Evolutionary conservation across 2,888 invertebrate species (phyloP).

Genomic region (Ornithoptera alexandrae): DNA sequence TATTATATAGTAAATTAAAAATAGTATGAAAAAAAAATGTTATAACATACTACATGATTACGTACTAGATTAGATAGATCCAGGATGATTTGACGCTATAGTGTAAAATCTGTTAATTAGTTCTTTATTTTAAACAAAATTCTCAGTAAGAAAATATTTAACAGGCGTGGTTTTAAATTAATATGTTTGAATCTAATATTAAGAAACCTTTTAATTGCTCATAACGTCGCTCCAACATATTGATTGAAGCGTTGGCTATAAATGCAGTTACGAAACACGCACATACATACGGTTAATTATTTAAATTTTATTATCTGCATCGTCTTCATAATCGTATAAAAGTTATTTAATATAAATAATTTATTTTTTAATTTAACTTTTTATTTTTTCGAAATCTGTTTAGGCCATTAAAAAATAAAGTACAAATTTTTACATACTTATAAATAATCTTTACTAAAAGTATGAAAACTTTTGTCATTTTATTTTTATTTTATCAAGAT

Average conservation of each 20-base stretch:
- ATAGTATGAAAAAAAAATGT: no score
- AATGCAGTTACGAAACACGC: constrained; percentile 14
- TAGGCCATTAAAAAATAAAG: background rate
- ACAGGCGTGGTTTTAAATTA: constrained; percentile 12
- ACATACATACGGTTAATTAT: constrained; percentile 5
- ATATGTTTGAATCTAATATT: constrained; percentile 12
- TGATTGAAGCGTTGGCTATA: constrained; percentile 18
- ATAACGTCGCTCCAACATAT: constrained; percentile 7
- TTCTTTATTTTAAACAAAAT: background rate
- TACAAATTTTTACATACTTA: no score
- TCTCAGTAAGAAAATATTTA: background rate
- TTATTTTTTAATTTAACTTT: background rate
- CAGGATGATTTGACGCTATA: background rate
- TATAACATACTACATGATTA: no score
- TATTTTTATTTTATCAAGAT: background rate
- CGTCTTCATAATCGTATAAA: background rate
- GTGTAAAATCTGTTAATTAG: background rate
- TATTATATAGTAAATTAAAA: no score
- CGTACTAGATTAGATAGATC: background rate
- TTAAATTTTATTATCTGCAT: constrained; percentile 10
- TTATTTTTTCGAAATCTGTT: no score
- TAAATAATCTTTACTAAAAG: background rate
- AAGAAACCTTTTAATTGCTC: constrained; percentile 25
- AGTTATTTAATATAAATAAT: background rate
- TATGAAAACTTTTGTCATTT: background rate